These are phyloP conservation scores for Mormyrops boulengeri DNA, from an alignment of 2,797 vertebrate genomes.

Conservation along the genomic window DNA sequence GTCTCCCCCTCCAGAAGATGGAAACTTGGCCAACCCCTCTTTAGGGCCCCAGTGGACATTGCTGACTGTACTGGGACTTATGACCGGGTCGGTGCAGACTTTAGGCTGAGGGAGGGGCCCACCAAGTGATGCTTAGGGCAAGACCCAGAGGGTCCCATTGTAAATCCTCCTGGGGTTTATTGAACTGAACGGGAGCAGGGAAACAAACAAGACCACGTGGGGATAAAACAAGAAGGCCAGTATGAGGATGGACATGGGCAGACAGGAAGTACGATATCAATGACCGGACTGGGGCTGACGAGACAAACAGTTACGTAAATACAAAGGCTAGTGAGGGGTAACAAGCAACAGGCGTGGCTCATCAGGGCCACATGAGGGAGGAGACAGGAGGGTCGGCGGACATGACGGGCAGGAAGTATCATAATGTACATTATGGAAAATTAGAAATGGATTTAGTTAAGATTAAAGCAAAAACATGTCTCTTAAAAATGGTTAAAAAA, in stretches of 20 bases:
- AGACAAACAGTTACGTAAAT: background rate
- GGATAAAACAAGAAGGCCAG: background rate
- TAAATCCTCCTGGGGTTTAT: background rate
- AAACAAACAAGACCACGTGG: background rate
- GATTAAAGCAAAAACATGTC: background rate
- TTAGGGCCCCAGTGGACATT: background rate
- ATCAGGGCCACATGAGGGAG: background rate
- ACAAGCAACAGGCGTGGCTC: background rate
- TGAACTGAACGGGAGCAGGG: background rate
- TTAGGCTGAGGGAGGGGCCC: background rate
- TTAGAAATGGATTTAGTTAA: background rate
- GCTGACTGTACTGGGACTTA: background rate
- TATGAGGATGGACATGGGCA: background rate
- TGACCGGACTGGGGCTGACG: background rate
- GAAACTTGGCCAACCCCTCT: background rate
- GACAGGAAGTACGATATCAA: background rate
- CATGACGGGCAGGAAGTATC: background rate
- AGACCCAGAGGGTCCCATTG: background rate
- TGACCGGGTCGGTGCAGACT: background rate
- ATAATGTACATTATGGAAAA: background rate
- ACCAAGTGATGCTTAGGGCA: background rate
- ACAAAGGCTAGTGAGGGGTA: background rate
- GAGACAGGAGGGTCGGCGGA: background rate
- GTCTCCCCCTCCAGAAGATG: background rate
- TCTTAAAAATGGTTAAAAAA: background rate